Conservation (phyloP, 2,797 vertebrate genomes). For the Scomberomorus guttatus region DNA sequence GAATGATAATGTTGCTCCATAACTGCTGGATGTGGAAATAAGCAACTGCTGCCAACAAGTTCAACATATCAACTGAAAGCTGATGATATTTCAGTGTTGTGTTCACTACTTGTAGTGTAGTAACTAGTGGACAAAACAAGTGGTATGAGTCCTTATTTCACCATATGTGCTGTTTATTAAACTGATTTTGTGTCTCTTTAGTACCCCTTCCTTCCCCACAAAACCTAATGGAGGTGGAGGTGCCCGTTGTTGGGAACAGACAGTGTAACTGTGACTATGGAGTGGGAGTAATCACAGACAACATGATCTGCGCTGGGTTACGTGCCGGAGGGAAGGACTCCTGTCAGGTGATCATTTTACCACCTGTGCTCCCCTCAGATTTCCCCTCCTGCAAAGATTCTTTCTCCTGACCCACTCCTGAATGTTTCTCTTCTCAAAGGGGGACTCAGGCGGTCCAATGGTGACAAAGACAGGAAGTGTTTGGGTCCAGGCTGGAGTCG, state of each 20-base stretch:
- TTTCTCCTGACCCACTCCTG: background rate
- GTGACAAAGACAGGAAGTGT: slow-evolving; percentile 37
- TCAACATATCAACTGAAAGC: too few species aligned
- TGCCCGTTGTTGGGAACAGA: slow-evolving; percentile 72
- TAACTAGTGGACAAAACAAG: background rate
- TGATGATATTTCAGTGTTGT: too few species aligned
- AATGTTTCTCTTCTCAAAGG: slow-evolving; percentile 48
- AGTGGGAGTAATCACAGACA: slow-evolving; percentile 36
- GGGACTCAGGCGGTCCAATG: slow-evolving; percentile 78
- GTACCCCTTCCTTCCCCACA: slow-evolving; percentile 37
- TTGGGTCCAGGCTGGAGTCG: slow-evolving; percentile 71
- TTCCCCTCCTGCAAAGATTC: background rate
- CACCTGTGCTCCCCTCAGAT: background rate
- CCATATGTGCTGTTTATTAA: background rate
- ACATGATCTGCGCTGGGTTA: slow-evolving; percentile 82
- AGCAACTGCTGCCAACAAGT: too few species aligned
- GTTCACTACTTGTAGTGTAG: too few species aligned
- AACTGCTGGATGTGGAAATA: too few species aligned
- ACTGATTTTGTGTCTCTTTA: slow-evolving; percentile 39
- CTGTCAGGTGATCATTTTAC: slow-evolving; percentile 74
- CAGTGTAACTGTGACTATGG: slow-evolving; percentile 67
- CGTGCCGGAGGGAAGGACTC: slow-evolving; percentile 71
- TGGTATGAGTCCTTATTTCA: background rate
- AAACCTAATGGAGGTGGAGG: slow-evolving; percentile 74
- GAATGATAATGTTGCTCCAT: too few species aligned